These are phyloP conservation scores for Pampusana beccarii DNA, from an alignment of 2,113 vertebrate genomes.

Conservation along the genomic window DNA sequence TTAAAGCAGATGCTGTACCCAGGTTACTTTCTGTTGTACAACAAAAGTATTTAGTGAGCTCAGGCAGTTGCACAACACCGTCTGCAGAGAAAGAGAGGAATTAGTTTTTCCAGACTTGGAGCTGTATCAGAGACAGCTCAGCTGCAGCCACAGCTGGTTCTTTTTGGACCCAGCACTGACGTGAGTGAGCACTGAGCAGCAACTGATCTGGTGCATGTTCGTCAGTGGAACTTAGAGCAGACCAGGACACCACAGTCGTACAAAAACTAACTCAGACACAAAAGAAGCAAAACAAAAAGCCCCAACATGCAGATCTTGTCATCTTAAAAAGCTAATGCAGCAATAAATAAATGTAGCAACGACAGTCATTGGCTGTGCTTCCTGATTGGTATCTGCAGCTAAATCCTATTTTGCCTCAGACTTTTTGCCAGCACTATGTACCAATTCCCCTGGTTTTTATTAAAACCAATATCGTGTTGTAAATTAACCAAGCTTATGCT, in stretches of 20 bases:
- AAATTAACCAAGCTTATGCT: slow-evolving; percentile 3
- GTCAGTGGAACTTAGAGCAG: not conserved
- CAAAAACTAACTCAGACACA: not conserved
- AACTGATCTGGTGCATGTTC: not conserved
- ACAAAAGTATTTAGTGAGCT: slow-evolving; percentile 26
- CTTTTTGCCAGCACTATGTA: not conserved
- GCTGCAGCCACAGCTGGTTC: slow-evolving; percentile 49
- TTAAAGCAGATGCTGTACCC: not conserved
- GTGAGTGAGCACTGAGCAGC: not conserved
- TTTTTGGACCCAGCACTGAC: not conserved
- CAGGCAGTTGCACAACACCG: slow-evolving; percentile 63
- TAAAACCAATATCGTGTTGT: not conserved
- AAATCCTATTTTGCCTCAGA: not conserved
- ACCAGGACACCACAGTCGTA: not conserved
- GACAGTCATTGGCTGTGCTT: not conserved
- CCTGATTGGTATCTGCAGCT: not conserved
- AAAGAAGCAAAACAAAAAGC: not conserved
- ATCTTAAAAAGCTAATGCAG: not conserved
- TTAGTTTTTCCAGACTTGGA: slow-evolving; percentile 69
- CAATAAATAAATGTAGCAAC: not conserved
- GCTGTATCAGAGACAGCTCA: slow-evolving; percentile 42
- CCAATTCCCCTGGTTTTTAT: not conserved
- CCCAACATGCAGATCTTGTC: not conserved
- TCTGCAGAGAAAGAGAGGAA: slow-evolving; percentile 43
- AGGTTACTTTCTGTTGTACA: slow-evolving; percentile 10